Percentiles rank a stretch among this genome's conserved stretches.
Conservation (phyloP, 37 sponge, comb jelly and placozoan genomes). For the Amphimedon queenslandica region DNA sequence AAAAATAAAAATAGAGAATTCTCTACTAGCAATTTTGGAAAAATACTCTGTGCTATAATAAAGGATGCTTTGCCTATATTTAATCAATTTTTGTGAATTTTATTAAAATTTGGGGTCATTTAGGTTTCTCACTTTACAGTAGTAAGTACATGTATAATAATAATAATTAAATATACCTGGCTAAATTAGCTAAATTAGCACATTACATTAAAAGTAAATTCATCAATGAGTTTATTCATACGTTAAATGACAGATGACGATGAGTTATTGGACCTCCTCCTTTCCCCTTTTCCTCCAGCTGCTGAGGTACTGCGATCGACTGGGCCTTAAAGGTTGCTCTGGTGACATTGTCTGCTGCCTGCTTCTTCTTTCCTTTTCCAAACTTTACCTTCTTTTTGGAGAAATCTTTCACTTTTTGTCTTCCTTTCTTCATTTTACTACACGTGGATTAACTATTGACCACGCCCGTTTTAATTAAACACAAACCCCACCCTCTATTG, state of each 20-base stretch:
- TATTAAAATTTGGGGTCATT: no score
- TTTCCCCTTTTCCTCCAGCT: slow-evolving; percentile 29
- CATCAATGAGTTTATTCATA: not conserved
- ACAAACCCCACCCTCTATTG: no score
- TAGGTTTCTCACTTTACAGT: no score
- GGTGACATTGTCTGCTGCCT: slow-evolving; percentile 51
- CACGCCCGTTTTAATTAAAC: no score
- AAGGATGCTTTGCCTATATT: no score
- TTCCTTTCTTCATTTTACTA: slow-evolving; percentile 11
- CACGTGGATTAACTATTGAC: no score
- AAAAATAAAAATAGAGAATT: no score
- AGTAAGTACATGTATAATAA: no score
- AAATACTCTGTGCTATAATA: no score
- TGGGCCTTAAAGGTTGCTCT: slow-evolving; percentile 39
- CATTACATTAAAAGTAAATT: not conserved
- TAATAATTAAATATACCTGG: not conserved
- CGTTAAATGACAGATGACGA: slow-evolving; percentile 43
- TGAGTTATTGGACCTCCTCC: slow-evolving; percentile 16
- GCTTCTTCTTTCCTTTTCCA: slow-evolving; percentile 51
- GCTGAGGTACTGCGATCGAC: slow-evolving; percentile 33
- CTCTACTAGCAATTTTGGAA: no score
- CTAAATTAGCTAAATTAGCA: not conserved
- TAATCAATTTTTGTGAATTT: no score
- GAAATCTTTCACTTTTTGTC: slow-evolving; percentile 22
- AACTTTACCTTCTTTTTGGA: slow-evolving; percentile 56